These are phyloP conservation scores for Molorchus minor DNA, from an alignment of 2,888 invertebrate genomes.

Conservation along the genomic window DNA sequence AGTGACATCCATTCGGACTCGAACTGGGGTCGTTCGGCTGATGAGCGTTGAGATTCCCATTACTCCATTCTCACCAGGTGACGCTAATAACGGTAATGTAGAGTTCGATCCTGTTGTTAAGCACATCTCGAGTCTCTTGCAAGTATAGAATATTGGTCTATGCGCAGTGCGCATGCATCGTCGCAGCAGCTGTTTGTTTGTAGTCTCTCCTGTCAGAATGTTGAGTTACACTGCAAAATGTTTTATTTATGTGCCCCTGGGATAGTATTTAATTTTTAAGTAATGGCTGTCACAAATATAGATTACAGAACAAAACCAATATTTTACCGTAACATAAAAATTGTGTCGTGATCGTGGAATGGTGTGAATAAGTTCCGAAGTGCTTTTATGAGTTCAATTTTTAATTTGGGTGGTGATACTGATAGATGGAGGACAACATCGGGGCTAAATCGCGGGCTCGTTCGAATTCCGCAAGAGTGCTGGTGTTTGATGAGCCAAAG, in stretches of 20 bases:
- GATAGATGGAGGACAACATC: slow-evolving; percentile 58
- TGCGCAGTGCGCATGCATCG: slow-evolving; percentile 14
- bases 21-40: too few species aligned
- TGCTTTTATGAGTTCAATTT: slow-evolving; percentile 30
- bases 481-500: slow-evolving; percentile 78
- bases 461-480: slow-evolving; percentile 76
- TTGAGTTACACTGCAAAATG: slow-evolving; percentile 14
- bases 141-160: too few species aligned
- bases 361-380: slow-evolving; percentile 36
- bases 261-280: slow-evolving; percentile 29
- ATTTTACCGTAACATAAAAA: slow-evolving; percentile 28
- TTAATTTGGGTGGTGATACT: slow-evolving; percentile 44
- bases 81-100: too few species aligned
- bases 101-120: too few species aligned
- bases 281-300: slow-evolving; percentile 31
- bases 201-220: slow-evolving; percentile 5
- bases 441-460: slow-evolving; percentile 59
- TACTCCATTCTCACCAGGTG: too few species aligned
- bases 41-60: too few species aligned
- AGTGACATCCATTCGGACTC: too few species aligned
- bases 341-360: slow-evolving; percentile 35
- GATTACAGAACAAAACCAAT: slow-evolving; percentile 23
- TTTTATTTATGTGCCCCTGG: slow-evolving; percentile 16
- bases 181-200: slow-evolving; percentile 25
- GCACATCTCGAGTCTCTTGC: too few species aligned